Base-by-base conservation (phyloP, 2,888 invertebrate genomes). In the Lasioglossum morio region DNA sequence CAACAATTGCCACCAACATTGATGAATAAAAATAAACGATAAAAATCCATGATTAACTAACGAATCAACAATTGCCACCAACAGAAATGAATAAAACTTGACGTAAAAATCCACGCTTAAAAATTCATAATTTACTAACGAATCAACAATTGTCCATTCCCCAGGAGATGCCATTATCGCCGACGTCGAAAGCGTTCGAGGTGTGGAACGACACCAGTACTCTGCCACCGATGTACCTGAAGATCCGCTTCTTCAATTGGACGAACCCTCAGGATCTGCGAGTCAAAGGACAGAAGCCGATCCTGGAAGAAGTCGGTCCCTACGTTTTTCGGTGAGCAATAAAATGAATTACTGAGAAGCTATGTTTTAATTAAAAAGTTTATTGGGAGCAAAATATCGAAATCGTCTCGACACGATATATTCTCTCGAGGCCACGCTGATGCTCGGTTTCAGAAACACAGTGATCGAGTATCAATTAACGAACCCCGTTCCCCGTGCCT, bases 241-340 rank as follows among this genome's bases (percentile, higher is more conserved):
- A 97, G 90, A 96, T 98, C 82, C 97, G 97, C 93, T 96, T 98
- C 88, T 98, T 97, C 95, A 98, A 98, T 94, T 98, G 98, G 98
- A 98, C 98, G 7, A 98, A 98, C 95, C 96, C 97, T 0, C 96
- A 97, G 23, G 96, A 96, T 76, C 77, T 95, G 2, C 87, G 73
- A 19, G 96, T 97, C 57, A 96, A 96, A 4, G 96, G 96, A 34
- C 95, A 95, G 79, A 97, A 97, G 88, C 97, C 97, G 0, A 95
- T 95, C 72, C 95, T 97, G 48, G 93, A 90, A 4, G 92, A 95
- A 88, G 70, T 94, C 46, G 96, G 96, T 10, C 96, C 96, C 0
- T 96, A 95, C 83, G 94, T 93, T 43, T 96, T 95, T 82, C 92
- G 93, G 96, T 96, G 88, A 92, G 93, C 27, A 23, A 48, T 2